A percentile compares a stretch with the other conserved stretches of the same genome.
These are phyloP conservation scores for Dendropsophus ebraccatus DNA, from an alignment of 2,113 vertebrate genomes.

Conservation along the genomic window DNA sequence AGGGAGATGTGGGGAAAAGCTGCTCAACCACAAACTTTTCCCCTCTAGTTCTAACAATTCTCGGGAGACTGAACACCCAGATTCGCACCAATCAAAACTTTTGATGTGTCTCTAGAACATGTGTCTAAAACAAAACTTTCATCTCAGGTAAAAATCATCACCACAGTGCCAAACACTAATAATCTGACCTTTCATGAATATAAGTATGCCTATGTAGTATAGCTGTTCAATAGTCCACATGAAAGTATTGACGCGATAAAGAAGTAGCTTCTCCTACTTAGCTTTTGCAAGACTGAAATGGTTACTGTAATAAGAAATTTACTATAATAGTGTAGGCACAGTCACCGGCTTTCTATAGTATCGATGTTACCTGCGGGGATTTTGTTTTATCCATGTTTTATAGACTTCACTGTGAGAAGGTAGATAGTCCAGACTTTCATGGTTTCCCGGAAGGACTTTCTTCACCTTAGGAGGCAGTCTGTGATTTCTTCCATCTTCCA, in stretches of 20 bases:
- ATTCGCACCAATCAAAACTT: no score
- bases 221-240: background rate
- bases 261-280: background rate
- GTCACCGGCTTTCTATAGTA: background rate
- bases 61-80: no score
- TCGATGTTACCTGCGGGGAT: conserved; percentile 59
- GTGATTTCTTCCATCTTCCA: background rate
- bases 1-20: no score
- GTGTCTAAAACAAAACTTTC: no score
- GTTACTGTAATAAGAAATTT: background rate
- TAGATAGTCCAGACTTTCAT: conserved; percentile 65
- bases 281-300: no score
- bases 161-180: no score
- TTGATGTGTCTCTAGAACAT: no score
- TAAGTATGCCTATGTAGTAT: background rate
- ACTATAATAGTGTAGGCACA: background rate
- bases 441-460: conserved; percentile 30
- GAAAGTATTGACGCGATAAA: background rate
- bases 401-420: conserved; percentile 63
- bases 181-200: no score
- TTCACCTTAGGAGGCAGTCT: conserved; percentile 1
- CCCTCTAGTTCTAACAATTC: no score
- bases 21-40: no score
- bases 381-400: conserved; percentile 62
- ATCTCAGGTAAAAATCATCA: background rate